Percentiles rank a stretch among this genome's conserved stretches.
These are phyloP conservation scores for Champsocephalus gunnari DNA, from an alignment of 2,797 vertebrate species.

Conservation along the genomic window DNA sequence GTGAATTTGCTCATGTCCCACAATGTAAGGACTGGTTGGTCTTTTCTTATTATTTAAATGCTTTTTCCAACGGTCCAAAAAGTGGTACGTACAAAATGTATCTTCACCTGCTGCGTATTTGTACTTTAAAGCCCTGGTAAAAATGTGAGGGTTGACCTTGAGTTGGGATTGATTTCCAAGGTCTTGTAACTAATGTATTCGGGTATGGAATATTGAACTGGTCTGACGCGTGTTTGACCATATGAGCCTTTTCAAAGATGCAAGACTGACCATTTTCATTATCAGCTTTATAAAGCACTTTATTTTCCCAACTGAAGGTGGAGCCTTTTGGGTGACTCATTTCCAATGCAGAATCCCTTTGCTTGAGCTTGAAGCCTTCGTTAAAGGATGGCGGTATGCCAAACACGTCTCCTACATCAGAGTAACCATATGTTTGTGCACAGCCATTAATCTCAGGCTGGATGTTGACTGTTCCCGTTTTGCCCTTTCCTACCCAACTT, in stretches of 20 bases:
- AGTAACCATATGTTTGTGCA: slow-evolving; percentile 79
- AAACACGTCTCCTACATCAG: slow-evolving; percentile 74
- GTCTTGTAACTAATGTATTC: background rate
- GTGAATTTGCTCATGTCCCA: too few species aligned
- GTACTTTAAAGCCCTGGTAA: background rate
- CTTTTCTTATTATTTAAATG: background rate
- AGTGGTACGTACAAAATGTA: background rate
- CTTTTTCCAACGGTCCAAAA: background rate
- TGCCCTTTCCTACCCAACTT: slow-evolving; percentile 68
- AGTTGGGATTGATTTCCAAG: background rate
- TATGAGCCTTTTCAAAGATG: background rate
- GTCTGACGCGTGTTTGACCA: slow-evolving; percentile 4
- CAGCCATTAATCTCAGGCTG: slow-evolving; percentile 76
- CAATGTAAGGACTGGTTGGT: background rate
- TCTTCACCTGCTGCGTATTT: background rate
- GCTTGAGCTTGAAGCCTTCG: slow-evolving; percentile 55
- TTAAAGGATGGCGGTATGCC: slow-evolving; percentile 69
- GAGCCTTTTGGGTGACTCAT: slow-evolving; percentile 50
- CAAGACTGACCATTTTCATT: slow-evolving; percentile 35
- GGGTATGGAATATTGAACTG: background rate
- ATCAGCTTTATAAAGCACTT: slow-evolving; percentile 35
- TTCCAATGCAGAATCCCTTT: slow-evolving; percentile 47
- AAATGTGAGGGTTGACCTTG: background rate
- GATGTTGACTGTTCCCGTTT: slow-evolving; percentile 73
- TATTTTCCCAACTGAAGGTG: slow-evolving; percentile 47